Evolutionary conservation across 2,113 vertebrate genomes (phyloP).

Genomic region (Periophthalmus modestus): DNA sequence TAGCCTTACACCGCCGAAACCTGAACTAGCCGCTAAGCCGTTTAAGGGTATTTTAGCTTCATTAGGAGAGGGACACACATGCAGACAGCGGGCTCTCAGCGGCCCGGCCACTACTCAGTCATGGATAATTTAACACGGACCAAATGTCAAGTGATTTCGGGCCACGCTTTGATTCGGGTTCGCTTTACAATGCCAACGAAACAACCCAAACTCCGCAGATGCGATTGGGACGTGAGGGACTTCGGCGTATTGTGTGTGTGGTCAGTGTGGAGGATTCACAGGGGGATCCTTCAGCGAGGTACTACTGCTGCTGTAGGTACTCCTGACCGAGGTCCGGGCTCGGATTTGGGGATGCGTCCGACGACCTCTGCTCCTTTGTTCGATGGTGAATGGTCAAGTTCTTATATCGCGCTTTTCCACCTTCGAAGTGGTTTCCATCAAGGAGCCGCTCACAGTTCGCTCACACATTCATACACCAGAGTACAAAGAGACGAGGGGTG

Average conservation of each 20-base stretch:
- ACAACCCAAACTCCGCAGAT: background rate
- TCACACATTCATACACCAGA: too few species aligned
- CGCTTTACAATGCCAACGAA: background rate
- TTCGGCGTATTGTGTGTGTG: background rate
- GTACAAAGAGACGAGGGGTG: too few species aligned
- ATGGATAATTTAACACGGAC: slow-evolving; percentile 73
- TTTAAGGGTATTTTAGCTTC: slow-evolving; percentile 81
- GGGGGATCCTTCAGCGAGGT: background rate
- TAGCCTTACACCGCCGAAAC: slow-evolving; percentile 81
- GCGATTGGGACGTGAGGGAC: background rate
- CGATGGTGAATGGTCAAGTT: too few species aligned
- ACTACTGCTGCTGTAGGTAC: too few species aligned
- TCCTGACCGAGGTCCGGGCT: too few species aligned
- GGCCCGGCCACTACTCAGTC: slow-evolving; percentile 60
- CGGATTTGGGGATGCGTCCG: too few species aligned
- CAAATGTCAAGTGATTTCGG: slow-evolving; percentile 74
- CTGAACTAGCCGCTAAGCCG: slow-evolving; percentile 79
- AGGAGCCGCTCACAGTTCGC: too few species aligned
- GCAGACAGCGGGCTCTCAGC: slow-evolving; percentile 78
- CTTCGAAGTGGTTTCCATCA: too few species aligned
- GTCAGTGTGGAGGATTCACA: too few species aligned
- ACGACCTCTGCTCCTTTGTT: too few species aligned
- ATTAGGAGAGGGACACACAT: slow-evolving; percentile 75
- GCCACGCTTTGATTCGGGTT: slow-evolving; percentile 60
- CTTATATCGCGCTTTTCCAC: too few species aligned